Percentiles rank a stretch among this genome's conserved stretches.
These are phyloP conservation scores for Timema cristinae DNA, from an alignment of 2,888 invertebrate species.

Conservation along the genomic window DNA sequence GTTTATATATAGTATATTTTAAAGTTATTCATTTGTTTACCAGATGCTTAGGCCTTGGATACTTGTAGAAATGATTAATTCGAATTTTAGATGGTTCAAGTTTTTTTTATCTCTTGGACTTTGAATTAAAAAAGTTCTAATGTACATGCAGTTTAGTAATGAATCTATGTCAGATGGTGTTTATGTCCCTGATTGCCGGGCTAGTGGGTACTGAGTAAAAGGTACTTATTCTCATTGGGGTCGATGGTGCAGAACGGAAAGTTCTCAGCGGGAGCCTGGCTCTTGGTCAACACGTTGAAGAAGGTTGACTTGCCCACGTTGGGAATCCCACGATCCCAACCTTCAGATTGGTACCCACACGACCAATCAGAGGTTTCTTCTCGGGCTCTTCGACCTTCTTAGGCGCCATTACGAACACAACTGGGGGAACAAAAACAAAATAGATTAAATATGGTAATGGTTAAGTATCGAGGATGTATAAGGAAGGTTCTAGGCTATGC, in stretches of 20 bases:
- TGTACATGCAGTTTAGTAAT: no score
- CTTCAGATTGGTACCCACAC: conserved; percentile 93
- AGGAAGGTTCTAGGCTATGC: conserved; percentile 2
- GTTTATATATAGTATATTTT: no score
- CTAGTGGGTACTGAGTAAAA: conserved; percentile 24
- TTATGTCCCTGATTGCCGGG: no score
- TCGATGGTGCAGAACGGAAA: conserved; percentile 99
- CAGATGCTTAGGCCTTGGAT: no score
- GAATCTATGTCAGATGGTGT: no score
- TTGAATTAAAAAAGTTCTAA: no score
- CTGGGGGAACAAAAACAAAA: conserved; percentile 5
- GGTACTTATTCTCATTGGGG: conserved; percentile 99
- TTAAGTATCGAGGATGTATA: conserved; percentile 6
- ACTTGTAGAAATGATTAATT: no score
- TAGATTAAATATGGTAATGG: conserved; percentile 25
- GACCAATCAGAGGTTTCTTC: conserved; percentile 85
- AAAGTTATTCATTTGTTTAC: no score
- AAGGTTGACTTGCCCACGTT: conserved; percentile 99
- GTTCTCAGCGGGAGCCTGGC: conserved; percentile 95
- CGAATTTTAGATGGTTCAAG: no score
- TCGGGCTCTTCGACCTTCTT: conserved; percentile 89
- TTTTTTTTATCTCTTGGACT: no score
- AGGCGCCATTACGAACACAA: conserved; percentile 61
- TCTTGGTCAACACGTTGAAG: conserved; percentile 98
- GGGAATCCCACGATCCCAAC: conserved; percentile 94